phyloP scores from a whole-genome alignment of 1,140 invertebrate species.

The Laupala kohalensis region DNA sequence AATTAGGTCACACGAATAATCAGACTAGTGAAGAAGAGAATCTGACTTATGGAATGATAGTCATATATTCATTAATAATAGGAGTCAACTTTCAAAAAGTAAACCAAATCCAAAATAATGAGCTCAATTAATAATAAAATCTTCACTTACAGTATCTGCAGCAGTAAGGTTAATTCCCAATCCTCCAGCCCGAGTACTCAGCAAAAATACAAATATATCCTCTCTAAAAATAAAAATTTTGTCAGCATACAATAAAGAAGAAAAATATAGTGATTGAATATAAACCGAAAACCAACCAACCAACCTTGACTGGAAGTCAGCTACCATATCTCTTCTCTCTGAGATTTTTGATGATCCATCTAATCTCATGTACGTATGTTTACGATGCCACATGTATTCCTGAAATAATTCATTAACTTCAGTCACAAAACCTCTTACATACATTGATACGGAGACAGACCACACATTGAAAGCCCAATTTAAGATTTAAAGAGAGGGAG shows the following conservation, averaged over 20 bases:
- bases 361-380: conserved; percentile 82
- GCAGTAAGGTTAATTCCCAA: conserved; percentile 96
- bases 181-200: conserved; percentile 92
- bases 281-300: conserved; percentile 7
- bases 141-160: conserved; percentile 78
- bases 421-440: too few relatives aligned
- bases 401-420: conserved; percentile 28
- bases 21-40: too few relatives aligned
- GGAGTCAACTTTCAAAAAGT: too few relatives aligned
- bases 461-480: too few relatives aligned
- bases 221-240: conserved; percentile 33
- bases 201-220: conserved; percentile 90
- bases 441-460: too few relatives aligned
- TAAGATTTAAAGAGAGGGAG: too few relatives aligned
- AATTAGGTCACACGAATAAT: too few relatives aligned
- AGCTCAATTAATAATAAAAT: too few relatives aligned
- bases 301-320: conserved; percentile 73
- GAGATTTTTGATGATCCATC: conserved; percentile 89
- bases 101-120: too few relatives aligned
- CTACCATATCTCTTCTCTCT: conserved; percentile 82
- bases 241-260: background rate
- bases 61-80: too few relatives aligned
- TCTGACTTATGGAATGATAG: too few relatives aligned
- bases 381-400: conserved; percentile 88
- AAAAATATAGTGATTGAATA: background rate